Evolutionary conservation across 2,797 vertebrate species (phyloP), one percentile per base, ranked within the genome.

Genomic region (Lacerta bilineata): DNA sequence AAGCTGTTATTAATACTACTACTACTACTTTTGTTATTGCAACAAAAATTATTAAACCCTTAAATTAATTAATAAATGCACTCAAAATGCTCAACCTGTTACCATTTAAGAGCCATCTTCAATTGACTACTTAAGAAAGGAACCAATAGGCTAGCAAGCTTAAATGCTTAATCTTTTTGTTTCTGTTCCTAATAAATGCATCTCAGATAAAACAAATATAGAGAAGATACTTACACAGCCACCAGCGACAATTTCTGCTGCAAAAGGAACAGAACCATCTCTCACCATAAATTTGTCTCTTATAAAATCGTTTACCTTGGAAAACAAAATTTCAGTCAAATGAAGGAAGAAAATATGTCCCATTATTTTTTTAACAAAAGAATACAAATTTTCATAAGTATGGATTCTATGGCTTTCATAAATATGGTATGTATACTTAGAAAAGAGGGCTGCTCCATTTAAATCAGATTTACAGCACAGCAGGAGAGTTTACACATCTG

Each of bases 251-350:
- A 98, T 98, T 94, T 98, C 98, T 85, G 97, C 96, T 72, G 94
- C 89, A 72, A 98, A 89, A 9, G 97, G 97, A 88, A 98, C 95
- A 1, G 96, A 97, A 88, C 97, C 97, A 59, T 98, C 97, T 94
- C 93, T 98, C 93, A 76, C 88, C 87, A 93, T 96, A 88, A 97
- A 97, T 91, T 98, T 98, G 95, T 98, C 98, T 95, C 98, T 96
- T 92, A 98, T 97, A 96, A 98, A 98, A 95, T 98, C 98, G 88
- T 98, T 98, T 94, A 98, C 97, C 98, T 98, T 93, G 41, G 97
- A 97, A 96, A 89, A 43, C 61, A 94, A 78, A 20, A 1, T 13
- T 86, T 75, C 39, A 79, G 87, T 88, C 3, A 84, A 80, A 80
- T 2, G 80, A 79, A 77, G 50, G 85, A 27, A 3, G n/a, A 64